Base-by-base conservation (phyloP, 2,113 vertebrate genomes). In the Silurus asotus region DNA sequence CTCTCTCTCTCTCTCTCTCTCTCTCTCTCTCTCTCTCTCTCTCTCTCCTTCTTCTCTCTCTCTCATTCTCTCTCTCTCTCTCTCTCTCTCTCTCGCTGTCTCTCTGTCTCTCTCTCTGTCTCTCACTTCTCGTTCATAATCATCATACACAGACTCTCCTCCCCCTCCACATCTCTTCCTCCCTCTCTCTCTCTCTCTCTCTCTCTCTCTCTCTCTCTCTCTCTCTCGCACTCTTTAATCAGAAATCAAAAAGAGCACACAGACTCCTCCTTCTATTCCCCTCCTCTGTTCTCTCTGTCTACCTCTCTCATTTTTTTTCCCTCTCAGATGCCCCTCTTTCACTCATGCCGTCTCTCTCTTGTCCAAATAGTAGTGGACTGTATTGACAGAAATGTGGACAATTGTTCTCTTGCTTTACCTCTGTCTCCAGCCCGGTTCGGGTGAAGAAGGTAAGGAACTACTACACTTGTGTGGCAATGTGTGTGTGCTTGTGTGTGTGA, bases 391-490 rank as follows among this genome's bases (percentile, higher is more conserved):
- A 91, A 95, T 95, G 95, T 95, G 94, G 94, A 95, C 93, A 92
- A 90, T 95, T 90, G 89, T 94, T 92, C 89, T 95, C 89, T 93
- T 86, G 89, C 93, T 95, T 90, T 94, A 90, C 91, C 89, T 95
- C 88, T 93, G 92, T 90, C 87, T 95, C 89, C 94, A 94, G 93
- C 89, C 93, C 23, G 91, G 92, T 91, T 94, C 92, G 92, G 94
- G 94, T 86, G 95, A 95, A 93, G 95, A 95, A 94, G 95, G 95
- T 95, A 94, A 93, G 94, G 74, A 88, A 81, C 67, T 78, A 83
- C 84, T 82, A 62, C 25, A 53, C 67, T 14, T 19, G 13, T 79
- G 25, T 85, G 77, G 17, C 3, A 37, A 37, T 53, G 61, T 88
- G 67, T 45, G 9, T 58, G 77, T 76, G 53, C 70, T 37, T 37